Evolutionary conservation across 2,888 invertebrate species (phyloP).

Genomic region (Eristalinus aeneus): DNA sequence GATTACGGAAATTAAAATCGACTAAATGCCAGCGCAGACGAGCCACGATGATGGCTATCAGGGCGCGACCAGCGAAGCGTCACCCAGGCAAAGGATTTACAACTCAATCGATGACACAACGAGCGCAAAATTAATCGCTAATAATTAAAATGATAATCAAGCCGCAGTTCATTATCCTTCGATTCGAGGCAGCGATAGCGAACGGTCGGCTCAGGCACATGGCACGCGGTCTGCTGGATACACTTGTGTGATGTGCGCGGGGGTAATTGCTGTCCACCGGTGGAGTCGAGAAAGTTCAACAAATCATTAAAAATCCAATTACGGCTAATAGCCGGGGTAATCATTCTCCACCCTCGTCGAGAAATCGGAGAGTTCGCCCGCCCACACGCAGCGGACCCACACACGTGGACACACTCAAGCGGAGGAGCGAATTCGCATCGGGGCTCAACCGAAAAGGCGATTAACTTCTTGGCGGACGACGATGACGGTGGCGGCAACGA

Average conservation of each 20-base stretch:
- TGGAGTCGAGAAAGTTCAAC: conserved; percentile 55
- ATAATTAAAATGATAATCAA: conserved; percentile 70
- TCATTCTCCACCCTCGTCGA: conserved; percentile 33
- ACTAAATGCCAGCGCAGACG: conserved; percentile 45
- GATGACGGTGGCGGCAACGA: neutral
- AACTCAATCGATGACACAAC: conserved; percentile 40
- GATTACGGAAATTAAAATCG: conserved; percentile 69
- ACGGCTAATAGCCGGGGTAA: conserved; percentile 65
- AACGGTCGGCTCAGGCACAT: neutral
- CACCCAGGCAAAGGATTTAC: conserved; percentile 44
- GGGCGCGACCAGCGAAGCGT: neutral
- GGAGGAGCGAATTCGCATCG: neutral
- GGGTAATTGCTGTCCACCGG: conserved; percentile 24
- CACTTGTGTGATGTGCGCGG: conserved; percentile 22
- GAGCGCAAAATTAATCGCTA: conserved; percentile 59
- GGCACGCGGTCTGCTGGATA: neutral
- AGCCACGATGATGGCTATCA: neutral
- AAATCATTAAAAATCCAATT: conserved; percentile 71
- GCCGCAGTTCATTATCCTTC: conserved; percentile 40
- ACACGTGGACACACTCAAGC: neutral
- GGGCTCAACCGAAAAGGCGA: conserved; percentile 54
- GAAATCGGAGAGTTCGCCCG: neutral
- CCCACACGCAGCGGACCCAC: neutral
- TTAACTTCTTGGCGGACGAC: conserved; percentile 57
- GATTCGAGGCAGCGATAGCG: neutral